Evolutionary conservation across 2,888 invertebrate species (phyloP).

Genomic region (Sicus ferrugineus): DNA sequence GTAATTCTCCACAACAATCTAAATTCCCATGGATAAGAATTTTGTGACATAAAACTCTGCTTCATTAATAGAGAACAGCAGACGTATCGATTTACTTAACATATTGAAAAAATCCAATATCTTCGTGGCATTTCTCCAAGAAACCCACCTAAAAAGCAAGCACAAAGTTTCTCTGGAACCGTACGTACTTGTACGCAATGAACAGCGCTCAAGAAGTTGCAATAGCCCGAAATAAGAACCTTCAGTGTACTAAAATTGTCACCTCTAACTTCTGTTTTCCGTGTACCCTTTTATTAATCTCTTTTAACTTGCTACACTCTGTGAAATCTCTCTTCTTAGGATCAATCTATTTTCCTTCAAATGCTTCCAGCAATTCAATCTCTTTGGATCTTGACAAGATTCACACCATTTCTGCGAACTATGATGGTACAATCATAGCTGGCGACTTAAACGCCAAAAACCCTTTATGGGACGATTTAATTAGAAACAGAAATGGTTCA

Average conservation of each 20-base stretch:
- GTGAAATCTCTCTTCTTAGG: conserved; percentile 3
- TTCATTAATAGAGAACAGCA: too few relatives aligned
- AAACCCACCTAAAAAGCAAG: too few relatives aligned
- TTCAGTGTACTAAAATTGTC: too few relatives aligned
- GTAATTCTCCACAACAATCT: too few relatives aligned
- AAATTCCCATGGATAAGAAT: too few relatives aligned
- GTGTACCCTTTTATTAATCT: too few relatives aligned
- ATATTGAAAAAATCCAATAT: too few relatives aligned
- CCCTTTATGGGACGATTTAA: neutral
- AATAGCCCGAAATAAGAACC: neutral
- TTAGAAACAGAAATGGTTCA: neutral
- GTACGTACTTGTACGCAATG: neutral
- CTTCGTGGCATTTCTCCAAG: too few relatives aligned
- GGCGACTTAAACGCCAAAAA: conserved; percentile 14
- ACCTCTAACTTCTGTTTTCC: too few relatives aligned
- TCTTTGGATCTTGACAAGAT: neutral
- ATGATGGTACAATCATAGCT: neutral
- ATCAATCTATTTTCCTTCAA: conserved; percentile 4
- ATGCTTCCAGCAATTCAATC: neutral
- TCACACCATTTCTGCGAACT: neutral
- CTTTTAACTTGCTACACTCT: neutral
- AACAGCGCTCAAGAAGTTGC: neutral
- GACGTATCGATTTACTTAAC: too few relatives aligned
- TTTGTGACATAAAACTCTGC: too few relatives aligned
- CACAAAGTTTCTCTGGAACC: neutral